A percentile compares a stretch with the other conserved stretches of the same genome.
These are phyloP conservation scores for Caretta caretta DNA, from an alignment of 2,113 vertebrate species.

Conservation along the genomic window DNA sequence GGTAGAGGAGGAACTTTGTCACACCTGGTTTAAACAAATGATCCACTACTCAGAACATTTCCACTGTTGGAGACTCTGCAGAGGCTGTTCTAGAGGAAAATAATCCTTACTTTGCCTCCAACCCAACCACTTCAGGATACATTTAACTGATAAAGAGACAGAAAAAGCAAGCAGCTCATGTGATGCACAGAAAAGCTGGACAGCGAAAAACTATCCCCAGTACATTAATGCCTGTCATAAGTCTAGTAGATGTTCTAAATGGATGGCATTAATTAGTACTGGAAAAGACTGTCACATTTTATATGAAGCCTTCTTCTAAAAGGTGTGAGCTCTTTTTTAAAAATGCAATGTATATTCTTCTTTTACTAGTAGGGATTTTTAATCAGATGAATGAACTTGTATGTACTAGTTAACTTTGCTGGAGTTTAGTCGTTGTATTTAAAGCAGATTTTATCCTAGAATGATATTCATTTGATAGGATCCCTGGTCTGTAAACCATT, in stretches of 20 bases:
- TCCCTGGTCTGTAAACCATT: conserved; percentile 99
- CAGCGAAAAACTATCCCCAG: conserved; percentile 47
- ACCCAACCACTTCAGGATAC: neutral
- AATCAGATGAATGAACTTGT: conserved; percentile 85
- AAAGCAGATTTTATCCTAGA: conserved; percentile 92
- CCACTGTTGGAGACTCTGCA: neutral
- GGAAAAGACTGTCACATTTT: conserved; percentile 63
- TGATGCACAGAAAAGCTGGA: conserved; percentile 44
- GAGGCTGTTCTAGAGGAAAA: conserved; percentile 4
- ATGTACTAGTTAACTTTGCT: conserved; percentile 88
- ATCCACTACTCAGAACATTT: neutral
- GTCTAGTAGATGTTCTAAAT: conserved; percentile 64
- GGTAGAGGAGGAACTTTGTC: no score
- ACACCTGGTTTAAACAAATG: accelerated
- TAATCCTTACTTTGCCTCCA: conserved; percentile 17
- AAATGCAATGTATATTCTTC: conserved; percentile 75
- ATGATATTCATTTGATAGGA: conserved; percentile 99
- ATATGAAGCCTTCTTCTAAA: conserved; percentile 55
- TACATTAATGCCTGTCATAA: conserved; percentile 65
- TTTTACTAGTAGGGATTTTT: conserved; percentile 78
- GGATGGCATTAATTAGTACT: conserved; percentile 74
- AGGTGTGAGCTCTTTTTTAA: conserved; percentile 41
- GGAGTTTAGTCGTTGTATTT: conserved; percentile 89
- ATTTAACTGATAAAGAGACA: neutral
- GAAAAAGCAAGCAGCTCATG: conserved; percentile 49